These are phyloP conservation scores for Trigoniulus corallinus DNA, from an alignment of 1,140 invertebrate genomes.

Conservation along the genomic window DNA sequence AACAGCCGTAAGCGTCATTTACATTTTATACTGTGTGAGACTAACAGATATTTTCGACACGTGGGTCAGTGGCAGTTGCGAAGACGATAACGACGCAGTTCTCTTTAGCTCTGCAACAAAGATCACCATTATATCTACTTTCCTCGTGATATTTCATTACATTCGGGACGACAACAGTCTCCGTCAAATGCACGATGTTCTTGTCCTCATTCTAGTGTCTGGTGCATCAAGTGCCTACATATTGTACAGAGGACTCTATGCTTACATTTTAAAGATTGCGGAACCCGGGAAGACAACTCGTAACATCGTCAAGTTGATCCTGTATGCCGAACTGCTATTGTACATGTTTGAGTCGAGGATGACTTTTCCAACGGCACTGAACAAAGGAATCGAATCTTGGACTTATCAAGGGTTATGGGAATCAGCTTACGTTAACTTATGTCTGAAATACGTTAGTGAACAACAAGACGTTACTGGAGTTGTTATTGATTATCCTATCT, in stretches of 20 bases:
- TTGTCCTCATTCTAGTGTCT: constrained; percentile 9
- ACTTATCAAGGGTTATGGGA: constrained; percentile 13
- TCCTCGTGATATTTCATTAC: constrained; percentile 17
- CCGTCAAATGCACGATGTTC: constrained; percentile 19
- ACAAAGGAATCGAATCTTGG: constrained; percentile 14
- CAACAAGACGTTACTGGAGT: constrained; percentile 19
- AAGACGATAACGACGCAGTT: not conserved
- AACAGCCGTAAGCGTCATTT: not conserved
- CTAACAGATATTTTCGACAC: not conserved
- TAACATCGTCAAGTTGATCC: not conserved
- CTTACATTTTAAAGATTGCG: not conserved
- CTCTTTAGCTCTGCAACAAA: not conserved
- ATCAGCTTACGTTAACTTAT: constrained; percentile 18
- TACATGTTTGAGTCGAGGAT: not conserved
- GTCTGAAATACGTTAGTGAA: constrained; percentile 17
- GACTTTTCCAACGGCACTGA: constrained; percentile 8
- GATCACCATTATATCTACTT: not conserved
- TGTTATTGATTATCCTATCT: constrained; percentile 17
- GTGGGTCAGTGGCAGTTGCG: not conserved
- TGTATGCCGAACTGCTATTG: constrained; percentile 11
- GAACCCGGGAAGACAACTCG: not conserved
- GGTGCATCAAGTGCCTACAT: not conserved
- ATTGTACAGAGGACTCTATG: not conserved
- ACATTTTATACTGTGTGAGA: not conserved
- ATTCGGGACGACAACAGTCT: constrained; percentile 19